These are phyloP conservation scores for Salvelinus fontinalis DNA, from an alignment of 2,113 vertebrate species.

Conservation along the genomic window DNA sequence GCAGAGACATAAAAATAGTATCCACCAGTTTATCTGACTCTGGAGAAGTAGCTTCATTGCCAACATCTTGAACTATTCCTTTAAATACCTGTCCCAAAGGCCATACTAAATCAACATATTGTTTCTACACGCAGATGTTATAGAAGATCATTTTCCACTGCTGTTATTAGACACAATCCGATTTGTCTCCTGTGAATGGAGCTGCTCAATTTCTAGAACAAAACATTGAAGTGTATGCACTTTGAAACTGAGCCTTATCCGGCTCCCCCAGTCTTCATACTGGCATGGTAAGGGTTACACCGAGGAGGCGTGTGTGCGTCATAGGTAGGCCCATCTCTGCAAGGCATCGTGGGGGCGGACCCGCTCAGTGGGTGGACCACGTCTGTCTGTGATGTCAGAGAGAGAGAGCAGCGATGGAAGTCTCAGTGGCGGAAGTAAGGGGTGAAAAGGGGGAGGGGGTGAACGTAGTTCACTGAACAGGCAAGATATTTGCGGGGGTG, in stretches of 20 bases:
- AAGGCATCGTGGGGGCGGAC: constrained; percentile 46
- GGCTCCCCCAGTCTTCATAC: too few species aligned
- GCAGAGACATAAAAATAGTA: too few species aligned
- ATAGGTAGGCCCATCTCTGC: constrained; percentile 58
- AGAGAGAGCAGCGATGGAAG: neutral
- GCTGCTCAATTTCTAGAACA: too few species aligned
- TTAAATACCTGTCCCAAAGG: too few species aligned
- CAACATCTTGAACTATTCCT: too few species aligned
- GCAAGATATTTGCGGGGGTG: constrained; percentile 34
- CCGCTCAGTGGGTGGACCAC: constrained; percentile 42
- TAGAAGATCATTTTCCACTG: too few species aligned
- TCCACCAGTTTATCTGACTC: too few species aligned
- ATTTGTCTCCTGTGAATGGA: too few species aligned
- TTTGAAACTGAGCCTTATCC: neutral
- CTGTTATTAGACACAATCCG: too few species aligned
- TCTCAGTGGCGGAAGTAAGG: constrained; percentile 58
- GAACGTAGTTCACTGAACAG: neutral
- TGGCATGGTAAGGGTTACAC: constrained; percentile 51
- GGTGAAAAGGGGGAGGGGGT: constrained; percentile 12
- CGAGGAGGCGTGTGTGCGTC: constrained; percentile 51
- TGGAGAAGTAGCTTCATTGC: too few species aligned
- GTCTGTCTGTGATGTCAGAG: constrained; percentile 60
- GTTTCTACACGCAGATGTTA: too few species aligned
- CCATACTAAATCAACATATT: too few species aligned
- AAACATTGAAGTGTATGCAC: neutral